Conservation (phyloP, 2,888 invertebrate species). For the Margaritifera margaritifera region DNA sequence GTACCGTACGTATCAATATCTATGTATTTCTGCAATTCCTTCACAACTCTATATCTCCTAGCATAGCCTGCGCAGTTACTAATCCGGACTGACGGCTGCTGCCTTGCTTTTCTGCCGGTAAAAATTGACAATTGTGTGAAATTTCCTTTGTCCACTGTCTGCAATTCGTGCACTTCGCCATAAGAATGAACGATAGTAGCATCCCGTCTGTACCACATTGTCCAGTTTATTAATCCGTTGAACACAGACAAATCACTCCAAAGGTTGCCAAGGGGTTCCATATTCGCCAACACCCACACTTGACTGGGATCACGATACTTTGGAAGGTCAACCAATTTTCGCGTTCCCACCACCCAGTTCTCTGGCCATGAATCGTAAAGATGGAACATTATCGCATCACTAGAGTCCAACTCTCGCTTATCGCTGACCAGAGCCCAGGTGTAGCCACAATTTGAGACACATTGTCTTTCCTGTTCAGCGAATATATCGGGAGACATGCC, state of each 20-base stretch:
- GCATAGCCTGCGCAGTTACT: no score
- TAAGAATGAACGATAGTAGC: no score
- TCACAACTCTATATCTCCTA: no score
- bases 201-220: constrained; percentile 12
- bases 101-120: constrained; percentile 3
- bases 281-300: constrained; percentile 21
- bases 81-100: no score
- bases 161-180: not conserved
- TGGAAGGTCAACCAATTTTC: no score
- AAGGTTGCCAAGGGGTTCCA: constrained; percentile 20
- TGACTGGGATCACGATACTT: no score
- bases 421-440: constrained; percentile 10
- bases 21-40: no score
- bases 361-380: constrained; percentile 22
- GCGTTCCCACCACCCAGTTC: no score
- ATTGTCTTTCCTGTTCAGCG: no score
- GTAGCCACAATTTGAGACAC: no score
- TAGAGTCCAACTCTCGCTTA: constrained; percentile 10
- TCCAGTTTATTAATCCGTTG: constrained; percentile 28
- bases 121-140: constrained; percentile 1
- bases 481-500: no score
- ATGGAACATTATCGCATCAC: constrained; percentile 23
- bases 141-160: constrained; percentile 2
- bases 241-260: constrained; percentile 14
- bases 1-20: no score